These are phyloP conservation scores for Enteromius argenteus DNA, from an alignment of 2,797 vertebrate genomes.

Conservation along the genomic window DNA sequence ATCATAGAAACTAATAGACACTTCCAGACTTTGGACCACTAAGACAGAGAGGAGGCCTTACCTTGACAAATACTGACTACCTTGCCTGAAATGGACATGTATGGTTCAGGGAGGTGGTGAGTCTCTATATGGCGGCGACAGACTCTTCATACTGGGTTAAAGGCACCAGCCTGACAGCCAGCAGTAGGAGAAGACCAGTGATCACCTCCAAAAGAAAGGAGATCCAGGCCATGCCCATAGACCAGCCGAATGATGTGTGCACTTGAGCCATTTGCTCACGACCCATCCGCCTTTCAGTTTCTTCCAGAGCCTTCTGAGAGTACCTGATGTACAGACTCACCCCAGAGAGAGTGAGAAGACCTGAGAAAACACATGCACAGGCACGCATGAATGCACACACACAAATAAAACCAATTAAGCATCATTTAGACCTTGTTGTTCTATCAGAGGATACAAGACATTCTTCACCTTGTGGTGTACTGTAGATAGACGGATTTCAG, in stretches of 20 bases:
- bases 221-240: slow-evolving; percentile 79
- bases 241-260: slow-evolving; percentile 79
- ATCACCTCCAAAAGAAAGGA: slow-evolving; percentile 77
- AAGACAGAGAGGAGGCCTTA: not conserved
- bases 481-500: not conserved
- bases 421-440: slow-evolving; percentile 26
- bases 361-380: slow-evolving; percentile 62
- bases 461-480: not conserved
- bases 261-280: slow-evolving; percentile 66
- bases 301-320: slow-evolving; percentile 73
- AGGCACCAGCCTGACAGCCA: slow-evolving; percentile 62
- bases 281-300: slow-evolving; percentile 69
- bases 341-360: slow-evolving; percentile 78
- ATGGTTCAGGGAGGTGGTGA: not conserved
- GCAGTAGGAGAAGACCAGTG: slow-evolving; percentile 71
- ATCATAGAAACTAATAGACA: not conserved
- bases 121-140: slow-evolving; percentile 46
- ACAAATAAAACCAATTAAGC: slow-evolving; percentile 35
- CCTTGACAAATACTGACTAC: not conserved
- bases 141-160: slow-evolving; percentile 56
- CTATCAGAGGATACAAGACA: slow-evolving; percentile 7
- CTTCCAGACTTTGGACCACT: not conserved
- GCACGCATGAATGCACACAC: slow-evolving; percentile 38
- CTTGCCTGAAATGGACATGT: slow-evolving; percentile 20
- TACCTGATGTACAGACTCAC: slow-evolving; percentile 78